Evolutionary conservation across 2,113 vertebrate genomes (phyloP).

Genomic region (Formicarius rufipectus): DNA sequence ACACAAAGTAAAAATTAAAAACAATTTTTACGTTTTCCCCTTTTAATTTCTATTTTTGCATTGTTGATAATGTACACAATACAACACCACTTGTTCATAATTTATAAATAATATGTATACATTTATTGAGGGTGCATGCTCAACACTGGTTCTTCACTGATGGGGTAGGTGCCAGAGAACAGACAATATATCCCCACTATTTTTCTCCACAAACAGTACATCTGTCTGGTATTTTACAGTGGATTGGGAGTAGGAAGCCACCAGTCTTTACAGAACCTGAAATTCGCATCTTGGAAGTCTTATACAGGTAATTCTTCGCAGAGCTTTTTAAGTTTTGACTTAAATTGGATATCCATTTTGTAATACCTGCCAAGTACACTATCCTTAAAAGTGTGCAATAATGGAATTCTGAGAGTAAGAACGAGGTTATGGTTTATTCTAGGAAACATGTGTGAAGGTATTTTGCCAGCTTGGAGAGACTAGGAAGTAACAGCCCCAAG

Average conservation of each 20-base stretch:
- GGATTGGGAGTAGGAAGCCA: neutral
- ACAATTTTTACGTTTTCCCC: neutral
- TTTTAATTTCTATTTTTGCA: neutral
- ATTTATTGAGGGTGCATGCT: neutral
- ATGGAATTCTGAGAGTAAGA: neutral
- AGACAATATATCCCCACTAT: neutral
- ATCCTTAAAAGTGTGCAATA: neutral
- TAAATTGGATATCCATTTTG: neutral
- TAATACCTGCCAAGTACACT: neutral
- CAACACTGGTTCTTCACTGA: neutral
- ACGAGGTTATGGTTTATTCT: neutral
- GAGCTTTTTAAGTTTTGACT: neutral
- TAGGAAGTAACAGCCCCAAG: neutral
- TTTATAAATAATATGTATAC: neutral
- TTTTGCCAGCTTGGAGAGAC: neutral
- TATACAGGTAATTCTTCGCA: neutral
- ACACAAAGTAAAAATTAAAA: neutral
- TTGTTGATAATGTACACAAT: neutral
- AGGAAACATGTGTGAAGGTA: neutral
- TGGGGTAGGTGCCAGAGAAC: neutral
- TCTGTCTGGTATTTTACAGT: neutral
- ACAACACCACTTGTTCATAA: fast-evolving
- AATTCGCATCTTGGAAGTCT: neutral
- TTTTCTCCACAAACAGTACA: neutral
- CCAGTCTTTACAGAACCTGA: neutral